Base-by-base conservation (phyloP, 2,888 invertebrate species). In the Caradrina clavipalpis region DNA sequence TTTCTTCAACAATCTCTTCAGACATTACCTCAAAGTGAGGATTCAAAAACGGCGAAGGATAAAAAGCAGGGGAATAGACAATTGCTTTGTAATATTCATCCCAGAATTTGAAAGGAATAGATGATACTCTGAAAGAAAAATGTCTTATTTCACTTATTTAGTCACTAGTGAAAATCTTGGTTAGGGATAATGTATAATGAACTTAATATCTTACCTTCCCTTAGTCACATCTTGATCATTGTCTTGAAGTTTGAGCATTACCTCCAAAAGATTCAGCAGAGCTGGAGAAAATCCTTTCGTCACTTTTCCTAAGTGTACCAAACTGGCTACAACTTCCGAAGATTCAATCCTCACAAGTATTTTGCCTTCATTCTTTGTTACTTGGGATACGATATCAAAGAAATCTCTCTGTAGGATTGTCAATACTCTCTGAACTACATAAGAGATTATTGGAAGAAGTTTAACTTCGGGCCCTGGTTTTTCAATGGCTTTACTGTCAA, bases 401-500 rank as follows among this genome's bases (percentile, higher is more conserved):
- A 94, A 84, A 55, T 86, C 78, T 13, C 75, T 83, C 74, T 92
- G 89, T 39, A 94, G 61, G 31, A 93, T 71, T 66, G 83, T 86
- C 10, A 95, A 80, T 26, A 96, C 85, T 79, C 95, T 90, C 69
- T 94, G 90, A 53, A 96, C 88, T 10, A 96, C 86, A 69, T 96
- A 96, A 17, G 96, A 94, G 78, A 97, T 96, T 53, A 97, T 86
- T 71, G 97, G 97, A 76, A 97, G 89, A 4, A 97, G 85, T 86
- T 96, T 84, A 84, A 94, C 59, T 50, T 89, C 82, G 35, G 82
- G 54, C 35, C 73, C 80, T 7, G 80, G 65, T 80, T 76, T 56
- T 50, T 60, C 49, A 55, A 61, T 62, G 22, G 78, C 76, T 58
- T 81, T 80, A 22, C 78, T 84, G 56, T 87, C 80, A 13, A 80